Evolutionary conservation across 1,140 invertebrate genomes (phyloP).

Genomic region (Aphidius ervi): DNA sequence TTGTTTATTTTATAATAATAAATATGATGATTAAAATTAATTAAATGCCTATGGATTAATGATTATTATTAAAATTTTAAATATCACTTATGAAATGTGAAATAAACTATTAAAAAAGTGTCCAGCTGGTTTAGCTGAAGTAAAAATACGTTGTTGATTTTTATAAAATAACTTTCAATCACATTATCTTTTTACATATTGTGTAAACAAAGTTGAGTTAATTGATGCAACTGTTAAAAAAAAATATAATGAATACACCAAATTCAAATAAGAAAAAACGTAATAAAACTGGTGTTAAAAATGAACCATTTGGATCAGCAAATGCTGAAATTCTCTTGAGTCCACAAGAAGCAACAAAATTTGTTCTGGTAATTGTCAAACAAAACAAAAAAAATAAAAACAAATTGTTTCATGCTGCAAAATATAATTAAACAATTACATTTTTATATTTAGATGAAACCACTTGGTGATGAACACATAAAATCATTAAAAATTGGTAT

Average conservation of each 20-base stretch:
- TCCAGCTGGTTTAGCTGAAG: no score
- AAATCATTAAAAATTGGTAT: conserved; percentile 45
- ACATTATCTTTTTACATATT: no score
- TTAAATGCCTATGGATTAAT: no score
- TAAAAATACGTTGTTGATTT: no score
- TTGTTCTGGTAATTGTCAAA: conserved; percentile 39
- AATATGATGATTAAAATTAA: no score
- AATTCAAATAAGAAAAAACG: conserved; percentile 48
- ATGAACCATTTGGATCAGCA: conserved; percentile 29
- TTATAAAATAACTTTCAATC: no score
- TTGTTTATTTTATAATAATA: no score
- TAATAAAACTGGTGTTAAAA: conserved; percentile 38
- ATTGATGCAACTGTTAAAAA: neutral
- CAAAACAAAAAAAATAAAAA: neutral
- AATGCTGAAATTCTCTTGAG: conserved; percentile 33
- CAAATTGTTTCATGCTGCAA: no score
- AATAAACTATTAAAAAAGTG: no score
- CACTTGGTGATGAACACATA: conserved; percentile 41
- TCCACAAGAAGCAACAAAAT: conserved; percentile 41
- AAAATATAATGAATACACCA: conserved; percentile 39
- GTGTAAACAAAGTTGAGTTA: no score
- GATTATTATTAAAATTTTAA: no score
- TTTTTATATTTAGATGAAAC: conserved; percentile 36
- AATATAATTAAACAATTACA: neutral
- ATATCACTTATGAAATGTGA: no score